Base-by-base conservation (phyloP, 2,888 invertebrate genomes). In the Plemyria rubiginata region DNA sequence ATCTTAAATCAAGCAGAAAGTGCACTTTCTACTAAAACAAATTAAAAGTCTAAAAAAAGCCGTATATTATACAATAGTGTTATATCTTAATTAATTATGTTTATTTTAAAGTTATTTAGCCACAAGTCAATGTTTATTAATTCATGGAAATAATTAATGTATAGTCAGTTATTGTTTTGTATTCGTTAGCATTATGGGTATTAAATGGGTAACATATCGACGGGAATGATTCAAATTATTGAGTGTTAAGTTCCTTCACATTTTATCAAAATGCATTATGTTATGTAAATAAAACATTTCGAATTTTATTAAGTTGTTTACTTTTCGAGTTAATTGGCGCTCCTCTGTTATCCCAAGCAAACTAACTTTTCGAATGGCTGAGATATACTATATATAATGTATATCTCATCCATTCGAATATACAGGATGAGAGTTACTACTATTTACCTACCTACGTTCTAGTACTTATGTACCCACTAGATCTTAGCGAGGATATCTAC, bases 221-320 rank as follows among this genome's bases (percentile, higher is more conserved):
- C 22, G 22, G 22, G 22, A 52, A 12, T 60, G 12, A 52, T 62
- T 16, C 45, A 52, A 59, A 59, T 59, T 63, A 60, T 58, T 52
- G 45, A 45, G 41, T 64, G 64, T 60, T 62, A 29, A 45, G 51
- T 62, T 63, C 52, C 38, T 62, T 59, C 13, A 66, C 60, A 61
- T 62, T 67, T 62, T 66, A 65, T 62, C 49, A 54, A 55, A 48
- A 59, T 50, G 45, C 54, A 62, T 60, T 51, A 60, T 55, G 50
- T 66, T 63, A 13, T 66, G 67, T 69, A 66, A 67, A 72, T 73
- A 67, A 74, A 76, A 71, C 57, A 68, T 62, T 66, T 70, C 59
- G 52, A 70, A 66, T 62, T 65, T 70, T 65, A 69, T 67, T 69
- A n/a, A 12, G 12, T 54, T 38, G 46, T 72, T 73, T 71, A 22